Conservation (phyloP, 2,113 vertebrate genomes). For the Lampris megalopsis region DNA sequence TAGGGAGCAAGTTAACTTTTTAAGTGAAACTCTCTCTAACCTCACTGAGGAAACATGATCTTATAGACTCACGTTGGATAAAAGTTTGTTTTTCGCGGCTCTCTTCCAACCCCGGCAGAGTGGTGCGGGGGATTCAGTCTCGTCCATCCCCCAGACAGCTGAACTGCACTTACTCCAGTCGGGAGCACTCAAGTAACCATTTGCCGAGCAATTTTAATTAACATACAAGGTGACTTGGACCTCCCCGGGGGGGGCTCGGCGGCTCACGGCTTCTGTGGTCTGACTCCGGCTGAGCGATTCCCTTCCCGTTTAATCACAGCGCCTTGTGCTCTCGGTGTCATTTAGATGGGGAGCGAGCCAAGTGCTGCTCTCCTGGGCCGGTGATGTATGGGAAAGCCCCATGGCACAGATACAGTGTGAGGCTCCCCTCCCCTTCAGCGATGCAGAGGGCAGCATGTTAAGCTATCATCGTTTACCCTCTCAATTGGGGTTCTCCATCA, state of each 20-base stretch:
- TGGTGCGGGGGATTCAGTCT: conserved; percentile 16
- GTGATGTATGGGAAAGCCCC: conserved; percentile 46
- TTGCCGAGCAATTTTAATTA: conserved; percentile 58
- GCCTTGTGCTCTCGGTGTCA: conserved; percentile 49
- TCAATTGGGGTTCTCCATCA: conserved; percentile 18
- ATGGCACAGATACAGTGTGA: conserved; percentile 33
- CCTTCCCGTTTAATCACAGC: conserved; percentile 31
- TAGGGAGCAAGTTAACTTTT: background rate
- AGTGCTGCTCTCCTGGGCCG: background rate
- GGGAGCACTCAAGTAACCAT: conserved; percentile 31
- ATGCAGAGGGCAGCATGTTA: conserved; percentile 29
- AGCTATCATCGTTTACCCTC: conserved; percentile 26
- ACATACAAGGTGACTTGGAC: conserved; percentile 61
- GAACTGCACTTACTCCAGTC: conserved; percentile 3
- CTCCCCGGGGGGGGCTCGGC: conserved; percentile 19
- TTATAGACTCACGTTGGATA: background rate
- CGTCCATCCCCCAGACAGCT: conserved; percentile 18
- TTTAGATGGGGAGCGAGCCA: conserved; percentile 42
- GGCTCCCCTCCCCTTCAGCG: background rate
- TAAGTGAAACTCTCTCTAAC: background rate
- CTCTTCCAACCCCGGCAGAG: conserved; percentile 17
- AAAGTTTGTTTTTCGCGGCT: background rate
- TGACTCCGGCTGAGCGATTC: conserved; percentile 35
- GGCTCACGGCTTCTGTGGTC: conserved; percentile 9
- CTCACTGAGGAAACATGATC: background rate